Percentiles rank a stretch among this genome's conserved stretches.
phyloP scores from a whole-genome alignment of 2,888 invertebrate species.

The Cataglyphis livida region DNA sequence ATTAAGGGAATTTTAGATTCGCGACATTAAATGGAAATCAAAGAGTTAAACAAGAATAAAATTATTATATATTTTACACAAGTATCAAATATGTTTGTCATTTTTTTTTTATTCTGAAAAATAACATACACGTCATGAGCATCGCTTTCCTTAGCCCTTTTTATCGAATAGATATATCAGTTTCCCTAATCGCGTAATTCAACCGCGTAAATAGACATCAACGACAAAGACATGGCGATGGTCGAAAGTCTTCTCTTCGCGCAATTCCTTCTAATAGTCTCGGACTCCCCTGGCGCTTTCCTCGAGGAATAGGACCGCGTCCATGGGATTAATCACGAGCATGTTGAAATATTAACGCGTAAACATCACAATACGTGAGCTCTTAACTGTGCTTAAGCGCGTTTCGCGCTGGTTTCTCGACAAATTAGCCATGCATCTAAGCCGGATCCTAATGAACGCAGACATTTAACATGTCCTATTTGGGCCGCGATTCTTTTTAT shows the following conservation, averaged over 20 bases:
- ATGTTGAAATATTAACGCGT: conserved; percentile 20
- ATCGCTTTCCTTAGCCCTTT: neutral
- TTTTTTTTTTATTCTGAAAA: neutral
- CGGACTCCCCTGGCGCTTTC: conserved; percentile 8
- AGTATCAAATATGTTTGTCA: no score
- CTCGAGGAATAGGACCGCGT: conserved; percentile 4
- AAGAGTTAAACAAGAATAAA: neutral
- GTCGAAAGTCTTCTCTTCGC: conserved; percentile 31
- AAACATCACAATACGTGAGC: conserved; percentile 20
- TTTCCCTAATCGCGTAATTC: conserved; percentile 34
- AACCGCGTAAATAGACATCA: conserved; percentile 34
- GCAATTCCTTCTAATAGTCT: conserved; percentile 29
- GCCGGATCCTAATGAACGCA: conserved; percentile 10
- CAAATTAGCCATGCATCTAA: conserved; percentile 9
- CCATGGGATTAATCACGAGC: conserved; percentile 26
- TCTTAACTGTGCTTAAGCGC: neutral
- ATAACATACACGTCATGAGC: neutral
- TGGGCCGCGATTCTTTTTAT: neutral
- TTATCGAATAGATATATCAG: conserved; percentile 25
- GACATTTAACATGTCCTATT: neutral
- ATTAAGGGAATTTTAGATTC: neutral
- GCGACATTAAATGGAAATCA: neutral
- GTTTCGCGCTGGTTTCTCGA: neutral
- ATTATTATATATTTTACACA: neutral
- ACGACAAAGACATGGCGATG: conserved; percentile 19